phyloP scores from a whole-genome alignment of 1,140 invertebrate species.

The Spodoptera litura region DNA sequence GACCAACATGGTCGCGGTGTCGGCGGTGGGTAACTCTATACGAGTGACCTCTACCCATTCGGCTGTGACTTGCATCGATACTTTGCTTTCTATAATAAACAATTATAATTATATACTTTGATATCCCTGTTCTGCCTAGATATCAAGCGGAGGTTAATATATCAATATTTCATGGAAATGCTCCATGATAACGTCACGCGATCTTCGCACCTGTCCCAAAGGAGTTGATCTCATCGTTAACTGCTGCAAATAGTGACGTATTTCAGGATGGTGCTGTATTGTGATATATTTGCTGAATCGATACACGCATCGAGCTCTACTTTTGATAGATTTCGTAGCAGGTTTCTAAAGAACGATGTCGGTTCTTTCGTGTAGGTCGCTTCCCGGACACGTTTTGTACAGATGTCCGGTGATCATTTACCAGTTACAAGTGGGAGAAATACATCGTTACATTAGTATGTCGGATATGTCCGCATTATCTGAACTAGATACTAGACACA shows the following conservation, averaged over 20 bases:
- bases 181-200: no score
- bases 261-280: no score
- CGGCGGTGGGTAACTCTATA: conserved; percentile 18
- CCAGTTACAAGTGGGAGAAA: conserved; percentile 32
- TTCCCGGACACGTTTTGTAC: conserved; percentile 20
- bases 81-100: not conserved
- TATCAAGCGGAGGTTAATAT: no score
- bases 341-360: not conserved
- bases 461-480: conserved; percentile 11
- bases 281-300: no score
- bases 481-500: not conserved
- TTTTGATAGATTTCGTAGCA: not conserved
- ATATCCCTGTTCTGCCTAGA: no score
- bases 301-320: no score
- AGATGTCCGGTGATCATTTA: conserved; percentile 39
- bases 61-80: conserved; percentile 38
- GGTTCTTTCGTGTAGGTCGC: conserved; percentile 3
- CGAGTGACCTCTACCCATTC: conserved; percentile 34
- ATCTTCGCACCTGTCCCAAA: no score
- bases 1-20: conserved; percentile 27
- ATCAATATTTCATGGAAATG: no score
- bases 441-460: conserved; percentile 30
- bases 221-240: no score
- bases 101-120: no score
- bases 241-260: no score